Evolutionary conservation across 2,888 invertebrate species (phyloP).

Genomic region (Mylabris sibirica): DNA sequence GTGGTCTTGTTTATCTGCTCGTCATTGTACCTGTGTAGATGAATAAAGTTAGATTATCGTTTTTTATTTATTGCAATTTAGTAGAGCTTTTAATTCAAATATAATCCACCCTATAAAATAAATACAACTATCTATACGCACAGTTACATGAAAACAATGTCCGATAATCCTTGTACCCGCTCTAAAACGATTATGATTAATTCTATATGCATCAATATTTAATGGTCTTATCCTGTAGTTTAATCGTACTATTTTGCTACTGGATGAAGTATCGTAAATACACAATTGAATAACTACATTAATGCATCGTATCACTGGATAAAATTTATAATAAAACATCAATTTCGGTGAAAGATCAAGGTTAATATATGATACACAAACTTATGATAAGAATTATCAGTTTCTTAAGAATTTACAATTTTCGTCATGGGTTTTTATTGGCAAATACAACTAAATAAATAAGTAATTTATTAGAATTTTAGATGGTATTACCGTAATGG

Average conservation of each 20-base stretch:
- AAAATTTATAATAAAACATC: not conserved
- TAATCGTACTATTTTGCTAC: not conserved
- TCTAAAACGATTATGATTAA: slow-evolving; percentile 6
- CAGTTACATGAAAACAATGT: not conserved
- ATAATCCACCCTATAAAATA: not conserved
- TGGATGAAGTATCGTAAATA: not conserved
- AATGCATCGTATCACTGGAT: not conserved
- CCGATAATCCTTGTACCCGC: not conserved
- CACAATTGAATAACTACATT: too few relatives aligned
- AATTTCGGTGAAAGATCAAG: not conserved
- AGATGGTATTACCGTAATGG: not conserved
- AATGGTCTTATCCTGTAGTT: not conserved
- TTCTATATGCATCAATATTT: not conserved
- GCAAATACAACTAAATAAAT: not conserved
- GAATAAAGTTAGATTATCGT: not conserved
- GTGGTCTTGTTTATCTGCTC: too few relatives aligned
- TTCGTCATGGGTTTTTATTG: not conserved
- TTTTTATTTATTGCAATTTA: not conserved
- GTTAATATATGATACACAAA: not conserved
- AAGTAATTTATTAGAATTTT: too few relatives aligned
- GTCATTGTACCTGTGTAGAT: not conserved
- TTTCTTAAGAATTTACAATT: not conserved
- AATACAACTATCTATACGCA: not conserved
- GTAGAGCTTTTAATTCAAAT: not conserved
- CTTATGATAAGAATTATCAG: not conserved